Evolutionary conservation across 2,888 invertebrate species (phyloP).

Genomic region (Masnerella sp.): DNA sequence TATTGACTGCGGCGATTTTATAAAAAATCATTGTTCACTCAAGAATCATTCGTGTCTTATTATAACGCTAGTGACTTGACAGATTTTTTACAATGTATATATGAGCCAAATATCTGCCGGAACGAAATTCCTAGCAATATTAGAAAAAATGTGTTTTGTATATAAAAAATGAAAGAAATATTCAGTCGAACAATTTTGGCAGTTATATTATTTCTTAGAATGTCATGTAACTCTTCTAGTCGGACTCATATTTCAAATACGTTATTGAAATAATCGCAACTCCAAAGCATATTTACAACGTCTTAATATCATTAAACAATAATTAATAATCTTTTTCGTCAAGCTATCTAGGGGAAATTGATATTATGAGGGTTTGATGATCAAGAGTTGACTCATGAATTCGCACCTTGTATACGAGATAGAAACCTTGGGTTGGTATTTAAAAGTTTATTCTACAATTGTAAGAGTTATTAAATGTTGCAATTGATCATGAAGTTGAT

Average conservation of each 20-base stretch:
- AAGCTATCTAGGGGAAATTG: too few relatives aligned
- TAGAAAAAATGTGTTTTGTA: constrained; percentile 24
- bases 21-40: constrained; percentile 42
- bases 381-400: too few relatives aligned
- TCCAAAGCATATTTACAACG: neutral
- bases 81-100: constrained; percentile 45
- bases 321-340: too few relatives aligned
- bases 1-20: too few relatives aligned
- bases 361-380: too few relatives aligned
- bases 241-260: neutral
- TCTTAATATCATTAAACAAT: neutral
- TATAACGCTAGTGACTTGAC: constrained; percentile 40
- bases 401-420: too few relatives aligned
- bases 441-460: too few relatives aligned
- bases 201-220: constrained; percentile 47
- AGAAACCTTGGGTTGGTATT: too few relatives aligned
- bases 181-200: constrained; percentile 51
- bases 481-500: neutral
- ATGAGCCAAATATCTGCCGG: constrained; percentile 38
- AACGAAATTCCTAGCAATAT: constrained; percentile 36
- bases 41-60: constrained; percentile 41
- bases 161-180: constrained; percentile 32
- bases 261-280: neutral
- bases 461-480: neutral
- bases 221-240: constrained; percentile 31